phyloP scores from a whole-genome alignment of 2,888 invertebrate genomes.

The Iselma pallidipennis region DNA sequence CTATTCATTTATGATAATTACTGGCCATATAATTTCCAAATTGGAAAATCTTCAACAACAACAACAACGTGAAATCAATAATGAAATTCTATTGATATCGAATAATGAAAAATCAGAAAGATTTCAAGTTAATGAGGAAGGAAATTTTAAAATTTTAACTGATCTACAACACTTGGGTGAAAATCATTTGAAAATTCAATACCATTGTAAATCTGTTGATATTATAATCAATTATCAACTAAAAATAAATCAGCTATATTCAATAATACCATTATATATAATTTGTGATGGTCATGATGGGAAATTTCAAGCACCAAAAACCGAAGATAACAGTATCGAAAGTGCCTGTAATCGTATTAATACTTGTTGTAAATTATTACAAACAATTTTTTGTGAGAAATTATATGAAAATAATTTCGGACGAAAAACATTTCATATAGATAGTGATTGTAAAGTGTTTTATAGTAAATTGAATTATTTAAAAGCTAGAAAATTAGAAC shows the following conservation, averaged over 20 bases:
- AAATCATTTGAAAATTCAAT: conserved; percentile 59
- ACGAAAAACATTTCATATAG: conserved; percentile 80
- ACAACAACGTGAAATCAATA: conserved; percentile 7
- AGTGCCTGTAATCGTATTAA: conserved; percentile 77
- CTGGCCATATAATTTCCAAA: conserved; percentile 58
- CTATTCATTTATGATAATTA: conserved; percentile 65
- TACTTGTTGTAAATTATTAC: conserved; percentile 78
- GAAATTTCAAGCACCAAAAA: conserved; percentile 67
- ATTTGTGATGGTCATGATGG: conserved; percentile 81
- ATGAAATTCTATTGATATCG: neutral
- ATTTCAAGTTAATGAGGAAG: conserved; percentile 32
- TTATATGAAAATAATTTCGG: conserved; percentile 77
- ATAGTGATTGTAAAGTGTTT: conserved; percentile 76
- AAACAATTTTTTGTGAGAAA: conserved; percentile 86
- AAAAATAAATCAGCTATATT: conserved; percentile 59
- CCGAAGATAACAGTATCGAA: conserved; percentile 62
- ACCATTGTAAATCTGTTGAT: conserved; percentile 56
- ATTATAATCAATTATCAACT: conserved; percentile 63
- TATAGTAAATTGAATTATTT: conserved; percentile 70
- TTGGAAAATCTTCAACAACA: conserved; percentile 18
- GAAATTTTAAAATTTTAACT: conserved; percentile 71
- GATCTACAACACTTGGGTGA: conserved; percentile 66
- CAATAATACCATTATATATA: conserved; percentile 81
- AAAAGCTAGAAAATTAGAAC: conserved; percentile 72
- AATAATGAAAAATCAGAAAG: neutral